A percentile compares a stretch with the other conserved stretches of the same genome.
Conservation (phyloP, 2,113 vertebrate genomes). For the Notiomystis cincta region DNA sequence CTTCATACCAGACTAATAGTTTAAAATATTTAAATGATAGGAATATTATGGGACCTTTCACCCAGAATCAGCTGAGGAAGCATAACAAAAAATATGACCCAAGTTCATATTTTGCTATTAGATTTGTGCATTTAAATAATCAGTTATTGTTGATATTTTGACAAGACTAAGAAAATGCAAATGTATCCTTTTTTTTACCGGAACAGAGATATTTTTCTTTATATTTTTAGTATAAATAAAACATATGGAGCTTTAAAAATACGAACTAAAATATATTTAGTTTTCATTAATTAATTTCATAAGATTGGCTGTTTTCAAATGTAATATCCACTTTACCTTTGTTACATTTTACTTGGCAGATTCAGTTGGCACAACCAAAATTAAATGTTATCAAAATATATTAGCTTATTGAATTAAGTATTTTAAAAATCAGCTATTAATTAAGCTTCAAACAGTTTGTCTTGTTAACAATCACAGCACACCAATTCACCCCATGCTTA, state of each 20-base stretch:
- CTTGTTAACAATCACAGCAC: slow-evolving; percentile 35
- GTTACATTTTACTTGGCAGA: slow-evolving; percentile 13
- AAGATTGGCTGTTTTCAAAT: neutral
- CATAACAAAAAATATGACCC: neutral
- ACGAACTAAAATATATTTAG: neutral
- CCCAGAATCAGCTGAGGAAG: neutral
- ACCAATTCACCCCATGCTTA: slow-evolving; percentile 58
- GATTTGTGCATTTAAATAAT: neutral
- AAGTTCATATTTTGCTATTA: neutral
- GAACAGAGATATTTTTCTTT: neutral
- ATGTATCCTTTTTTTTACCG: neutral
- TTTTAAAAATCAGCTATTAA: slow-evolving; percentile 33
- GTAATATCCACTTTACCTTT: neutral
- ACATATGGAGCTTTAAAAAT: neutral
- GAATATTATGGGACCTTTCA: neutral
- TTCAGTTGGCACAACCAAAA: slow-evolving; percentile 41
- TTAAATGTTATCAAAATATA: slow-evolving; percentile 40
- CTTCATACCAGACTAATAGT: neutral
- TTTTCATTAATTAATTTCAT: neutral
- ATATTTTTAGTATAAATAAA: neutral
- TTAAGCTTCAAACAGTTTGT: slow-evolving; percentile 23
- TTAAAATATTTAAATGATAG: neutral
- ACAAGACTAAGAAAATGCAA: neutral
- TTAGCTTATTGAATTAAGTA: slow-evolving; percentile 41
- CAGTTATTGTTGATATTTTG: neutral